Evolutionary conservation across 2,113 vertebrate genomes (phyloP), one percentile per base, ranked within the genome.

Genomic region (Sigmodon hispidus): DNA sequence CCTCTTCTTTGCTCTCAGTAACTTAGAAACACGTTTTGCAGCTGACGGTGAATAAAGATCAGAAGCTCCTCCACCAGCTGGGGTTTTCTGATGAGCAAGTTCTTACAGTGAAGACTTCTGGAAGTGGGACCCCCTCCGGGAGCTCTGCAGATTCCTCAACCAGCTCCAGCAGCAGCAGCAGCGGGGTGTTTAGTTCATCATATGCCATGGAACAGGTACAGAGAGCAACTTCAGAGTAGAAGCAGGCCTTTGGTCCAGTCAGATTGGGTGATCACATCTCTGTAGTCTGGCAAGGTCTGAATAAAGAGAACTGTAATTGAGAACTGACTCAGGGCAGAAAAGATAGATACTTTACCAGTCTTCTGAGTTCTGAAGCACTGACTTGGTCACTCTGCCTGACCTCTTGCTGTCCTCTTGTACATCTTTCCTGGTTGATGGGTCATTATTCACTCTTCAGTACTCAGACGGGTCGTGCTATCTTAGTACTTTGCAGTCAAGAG

Each of bases 31-130:
- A 80, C 98, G 95, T 96, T 65, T 98, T 98, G 91, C 97, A 99
- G 99, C 97, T 99, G 97, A 99, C 99, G 0, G 99, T 99, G 98
- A 99, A 99, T 98, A 99, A 99, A 97, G 99, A 99, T 98, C 99
- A 99, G 98, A 99, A 99, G 98, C 98, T 99, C 21, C 99, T 99
- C 85, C 99, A 99, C 97, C 99, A 99, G 76, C 98, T 99, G 95
- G 99, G 99, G 50, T 99, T 99, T 97, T 99, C 98, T 31, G 99
- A 99, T 92, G 99, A 99, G 52, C 99, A 99, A 97, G 98, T 98
- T 67, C 99, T 99, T 61, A 99, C 99, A 0, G 99, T 99, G 67
- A 99, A 99, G 98, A 99, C 99, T 5, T 99, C 99, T 0, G 99
- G 99, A 95, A 99, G 99, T 0, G 99, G 99, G 8, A 99, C 99